Base-by-base conservation (phyloP, 2,113 vertebrate species). In the Phyllopteryx taeniolatus region DNA sequence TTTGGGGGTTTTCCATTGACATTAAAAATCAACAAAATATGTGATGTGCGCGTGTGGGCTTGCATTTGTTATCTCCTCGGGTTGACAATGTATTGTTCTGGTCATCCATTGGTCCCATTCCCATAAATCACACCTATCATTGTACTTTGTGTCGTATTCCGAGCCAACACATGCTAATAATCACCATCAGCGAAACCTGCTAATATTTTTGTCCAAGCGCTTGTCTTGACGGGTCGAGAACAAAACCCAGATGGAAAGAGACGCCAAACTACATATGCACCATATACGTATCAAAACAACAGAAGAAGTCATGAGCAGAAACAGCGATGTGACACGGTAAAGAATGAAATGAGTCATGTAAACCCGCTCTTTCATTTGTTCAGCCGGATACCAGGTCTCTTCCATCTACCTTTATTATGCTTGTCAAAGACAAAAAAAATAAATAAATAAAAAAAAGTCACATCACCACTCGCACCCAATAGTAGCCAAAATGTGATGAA, bases 81-180 rank as follows among this genome's bases (percentile, higher is more conserved):
- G 73, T 81, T 8, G 44, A 82, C 70, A 70, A 62, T 22, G 33
- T 88, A 85, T 89, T 92, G 86, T 89, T 88, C 78, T 87, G 87
- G 86, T 85, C 87, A 64, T 83, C 75, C 75, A 66, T 3, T 64
- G 76, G 80, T 89, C 81, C 82, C 77, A 75, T 78, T 47, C n/a
- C 79, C 80, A 91, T 91, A 86, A 92, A 93, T 93, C 90, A 90
- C 74, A 86, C 69, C 82, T 74, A 87, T 86, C 87, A 80, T 76
- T 71, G 11, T 1, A 56, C 66, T 56, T 31, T 68, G 74, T 57
- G 61, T 61, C 68, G 61, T 80, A 80, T 81, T 74, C 53, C 70
- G 67, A 76, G 76, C 87, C 79, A 90, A 90, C 92, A 92, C 92
- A 90, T 92, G 91, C 83, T 89, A 87, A 84, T 91, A 89, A 93